Evolutionary conservation across 2,113 vertebrate genomes (phyloP), one percentile per base, ranked within the genome.

Genomic region (Calidris pygmaea): DNA sequence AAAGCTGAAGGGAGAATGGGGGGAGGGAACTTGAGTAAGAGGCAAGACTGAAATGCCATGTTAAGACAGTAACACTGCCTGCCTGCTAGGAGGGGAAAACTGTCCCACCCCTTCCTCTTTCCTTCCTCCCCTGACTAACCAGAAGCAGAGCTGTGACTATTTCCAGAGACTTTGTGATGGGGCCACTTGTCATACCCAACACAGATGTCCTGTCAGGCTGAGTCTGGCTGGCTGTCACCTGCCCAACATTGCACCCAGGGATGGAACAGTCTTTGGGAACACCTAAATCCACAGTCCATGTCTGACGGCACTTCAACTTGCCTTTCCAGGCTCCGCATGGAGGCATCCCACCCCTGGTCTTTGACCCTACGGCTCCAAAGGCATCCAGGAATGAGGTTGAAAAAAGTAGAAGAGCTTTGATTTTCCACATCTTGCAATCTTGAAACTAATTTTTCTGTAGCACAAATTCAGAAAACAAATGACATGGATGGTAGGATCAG

Each of bases 1-100:
- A 97, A 96, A 97, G 93, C 95, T 97, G 97, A 97, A 98, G 84
- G 90, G 89, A 93, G 73, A 86, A 34, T 37, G 39, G 85, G 92
- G 89, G 91, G 63, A 92, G 58, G 86, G 83, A 50, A 65, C 27
- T n/a, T 41, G 65, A 95, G 45, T 32, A 75, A 88, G 95, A 98
- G 88, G 93, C 79, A 91, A 95, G 93, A 89, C 93, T 87, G 96
- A 93, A 98, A 97, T 72, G 97, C 79, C 88, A 82, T 0, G 11
- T 86, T 86, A 55, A 96, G 85, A 82, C 1, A 58, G 77, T 27
- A 91, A 85, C 35, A 41, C 80, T 32, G 30, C 58, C 75, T 71
- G 58, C 74, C 74, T 74, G 73, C 86, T 70, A 74, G 39, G 35
- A 65, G 92, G 58, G 23, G 90, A 89, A 27, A 91, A 34, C 48